Evolutionary conservation across 2,797 vertebrate species (phyloP).

Genomic region (Paratrypauchen microcephalus): DNA sequence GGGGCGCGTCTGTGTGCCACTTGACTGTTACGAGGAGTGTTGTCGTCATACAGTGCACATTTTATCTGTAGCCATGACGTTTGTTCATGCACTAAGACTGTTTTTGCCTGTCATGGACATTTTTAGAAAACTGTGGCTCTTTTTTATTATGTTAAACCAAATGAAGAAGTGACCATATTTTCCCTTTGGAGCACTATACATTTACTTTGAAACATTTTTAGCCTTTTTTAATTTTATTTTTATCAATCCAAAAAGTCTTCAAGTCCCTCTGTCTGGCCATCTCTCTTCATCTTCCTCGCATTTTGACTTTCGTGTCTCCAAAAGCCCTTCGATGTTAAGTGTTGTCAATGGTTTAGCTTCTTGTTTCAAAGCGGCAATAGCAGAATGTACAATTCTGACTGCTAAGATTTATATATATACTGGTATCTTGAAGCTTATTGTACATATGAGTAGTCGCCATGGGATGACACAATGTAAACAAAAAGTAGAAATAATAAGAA

Average conservation of each 20-base stretch:
- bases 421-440: conserved; percentile 99
- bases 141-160: conserved; percentile 48
- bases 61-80: conserved; percentile 41
- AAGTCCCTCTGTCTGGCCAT: conserved; percentile 59
- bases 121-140: conserved; percentile 53
- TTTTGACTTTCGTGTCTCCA: conserved; percentile 83
- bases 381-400: conserved; percentile 94
- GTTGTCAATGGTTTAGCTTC: conserved; percentile 96
- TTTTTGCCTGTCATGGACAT: conserved; percentile 49
- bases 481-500: conserved; percentile 98
- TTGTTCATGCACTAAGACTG: conserved; percentile 61
- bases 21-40: conserved; percentile 80
- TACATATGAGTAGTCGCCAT: conserved; percentile 99
- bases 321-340: conserved; percentile 91
- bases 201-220: conserved; percentile 39
- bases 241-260: conserved; percentile 34
- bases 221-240: conserved; percentile 13
- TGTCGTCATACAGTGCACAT: conserved; percentile 61
- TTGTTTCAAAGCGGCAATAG: conserved; percentile 91
- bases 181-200: conserved; percentile 48
- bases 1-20: conserved; percentile 65
- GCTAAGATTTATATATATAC: conserved; percentile 98
- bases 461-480: conserved; percentile 99
- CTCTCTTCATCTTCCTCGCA: conserved; percentile 61
- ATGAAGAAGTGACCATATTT: conserved; percentile 61